phyloP scores from a whole-genome alignment of 2,113 vertebrate genomes.

The Myotis lucifugus region DNA sequence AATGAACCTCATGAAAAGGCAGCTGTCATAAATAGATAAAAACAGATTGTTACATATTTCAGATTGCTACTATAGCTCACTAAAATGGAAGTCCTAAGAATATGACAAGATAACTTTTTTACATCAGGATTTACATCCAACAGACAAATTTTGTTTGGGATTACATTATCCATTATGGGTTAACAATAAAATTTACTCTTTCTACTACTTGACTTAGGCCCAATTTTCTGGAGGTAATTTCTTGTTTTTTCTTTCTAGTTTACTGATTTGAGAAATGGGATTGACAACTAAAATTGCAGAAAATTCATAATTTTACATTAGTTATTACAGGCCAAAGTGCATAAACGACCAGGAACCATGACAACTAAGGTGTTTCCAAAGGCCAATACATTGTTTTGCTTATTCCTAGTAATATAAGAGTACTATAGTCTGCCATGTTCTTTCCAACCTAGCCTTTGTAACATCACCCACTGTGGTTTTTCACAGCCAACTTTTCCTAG shows the following conservation, averaged over 20 bases:
- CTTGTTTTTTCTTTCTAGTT: slow-evolving; percentile 4
- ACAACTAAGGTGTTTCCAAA: neutral
- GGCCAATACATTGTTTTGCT: neutral
- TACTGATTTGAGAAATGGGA: neutral
- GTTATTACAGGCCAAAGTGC: neutral
- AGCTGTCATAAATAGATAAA: neutral
- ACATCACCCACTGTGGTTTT: neutral
- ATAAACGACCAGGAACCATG: slow-evolving; percentile 2
- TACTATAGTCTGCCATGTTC: neutral
- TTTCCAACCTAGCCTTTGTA: neutral
- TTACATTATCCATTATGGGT: neutral
- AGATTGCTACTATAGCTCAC: neutral
- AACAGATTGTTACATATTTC: neutral
- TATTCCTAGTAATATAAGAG: neutral
- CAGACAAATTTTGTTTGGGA: neutral
- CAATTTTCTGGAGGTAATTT: neutral
- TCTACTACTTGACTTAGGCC: neutral
- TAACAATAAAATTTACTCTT: slow-evolving; percentile 24
- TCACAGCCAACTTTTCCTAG: neutral
- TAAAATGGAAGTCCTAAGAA: slow-evolving; percentile 32
- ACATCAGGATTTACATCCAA: neutral
- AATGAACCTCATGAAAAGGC: slow-evolving; percentile 15
- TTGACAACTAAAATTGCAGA: neutral
- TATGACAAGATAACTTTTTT: neutral
- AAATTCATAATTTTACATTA: slow-evolving; percentile 40